Evolutionary conservation across 2,888 invertebrate species (phyloP).

Genomic region (Pseudolycoriella hygida): DNA sequence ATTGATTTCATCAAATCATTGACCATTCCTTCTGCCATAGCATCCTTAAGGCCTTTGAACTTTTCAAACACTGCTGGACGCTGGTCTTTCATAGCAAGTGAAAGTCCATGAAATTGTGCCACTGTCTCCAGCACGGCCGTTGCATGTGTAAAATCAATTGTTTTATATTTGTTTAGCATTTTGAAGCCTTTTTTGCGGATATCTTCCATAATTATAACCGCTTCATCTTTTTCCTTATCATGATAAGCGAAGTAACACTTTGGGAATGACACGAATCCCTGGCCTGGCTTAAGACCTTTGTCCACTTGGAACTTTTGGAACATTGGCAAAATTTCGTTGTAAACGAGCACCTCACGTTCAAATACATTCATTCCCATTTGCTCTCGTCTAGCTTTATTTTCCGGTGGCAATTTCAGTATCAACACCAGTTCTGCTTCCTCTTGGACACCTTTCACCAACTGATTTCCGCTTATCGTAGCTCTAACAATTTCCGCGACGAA

Average conservation of each 20-base stretch:
- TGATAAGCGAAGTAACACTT: conserved; percentile 8
- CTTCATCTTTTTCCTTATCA: conserved; percentile 6
- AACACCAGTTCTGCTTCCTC: conserved; percentile 3
- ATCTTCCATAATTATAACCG: conserved; percentile 9
- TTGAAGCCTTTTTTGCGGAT: conserved; percentile 5
- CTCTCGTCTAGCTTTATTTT: conserved; percentile 5
- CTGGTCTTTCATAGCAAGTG: conserved; percentile 9
- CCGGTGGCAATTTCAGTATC: conserved; percentile 8
- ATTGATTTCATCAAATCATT: not conserved
- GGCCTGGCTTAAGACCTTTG: not conserved
- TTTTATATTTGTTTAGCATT: conserved; percentile 7
- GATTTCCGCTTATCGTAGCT: conserved; percentile 1
- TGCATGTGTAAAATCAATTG: conserved; percentile 6
- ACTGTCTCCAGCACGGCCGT: conserved; percentile 6
- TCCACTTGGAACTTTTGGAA: conserved; percentile 9
- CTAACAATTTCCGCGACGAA: conserved; percentile 8
- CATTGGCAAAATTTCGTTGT: conserved; percentile 8
- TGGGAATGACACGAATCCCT: conserved; percentile 9
- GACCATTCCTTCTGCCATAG: not conserved
- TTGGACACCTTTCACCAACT: not conserved
- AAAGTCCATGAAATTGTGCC: conserved; percentile 9
- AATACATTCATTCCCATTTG: conserved; percentile 8
- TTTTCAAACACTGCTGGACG: conserved; percentile 7
- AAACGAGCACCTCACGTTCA: conserved; percentile 9
- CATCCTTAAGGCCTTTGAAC: conserved; percentile 1